Evolutionary conservation across 92 coral and sea anemone genomes (phyloP).

Genomic region (Heteractis magnifica): DNA sequence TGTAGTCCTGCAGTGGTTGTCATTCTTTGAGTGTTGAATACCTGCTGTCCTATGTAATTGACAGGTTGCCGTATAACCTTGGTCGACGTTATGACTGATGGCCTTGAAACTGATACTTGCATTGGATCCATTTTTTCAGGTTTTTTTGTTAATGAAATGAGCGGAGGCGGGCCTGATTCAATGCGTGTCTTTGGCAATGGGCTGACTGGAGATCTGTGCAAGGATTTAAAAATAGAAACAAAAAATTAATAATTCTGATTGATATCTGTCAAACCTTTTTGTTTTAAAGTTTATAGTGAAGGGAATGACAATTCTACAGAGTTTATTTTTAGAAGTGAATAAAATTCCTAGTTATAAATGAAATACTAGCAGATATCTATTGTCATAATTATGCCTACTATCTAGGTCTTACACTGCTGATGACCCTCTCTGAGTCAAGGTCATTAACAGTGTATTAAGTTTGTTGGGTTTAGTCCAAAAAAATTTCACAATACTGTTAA

Average conservation of each 20-base stretch:
- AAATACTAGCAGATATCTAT: no score
- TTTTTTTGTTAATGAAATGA: slow-evolving; percentile 80
- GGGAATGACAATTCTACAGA: no score
- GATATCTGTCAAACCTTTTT: not conserved
- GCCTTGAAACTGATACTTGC: slow-evolving; percentile 64
- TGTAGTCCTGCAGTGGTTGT: slow-evolving; percentile 58
- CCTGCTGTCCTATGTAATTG: slow-evolving; percentile 66
- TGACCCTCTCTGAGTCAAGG: no score
- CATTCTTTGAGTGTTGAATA: slow-evolving; percentile 48
- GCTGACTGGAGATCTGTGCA: slow-evolving; percentile 72
- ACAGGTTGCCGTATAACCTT: slow-evolving; percentile 87
- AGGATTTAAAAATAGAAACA: not conserved
- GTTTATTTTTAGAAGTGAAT: no score
- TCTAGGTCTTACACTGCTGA: no score
- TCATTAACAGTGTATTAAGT: no score
- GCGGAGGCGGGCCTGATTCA: slow-evolving; percentile 89
- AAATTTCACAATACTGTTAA: no score
- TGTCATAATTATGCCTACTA: no score
- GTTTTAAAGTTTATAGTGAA: no score
- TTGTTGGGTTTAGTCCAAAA: no score
- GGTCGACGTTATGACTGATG: slow-evolving; percentile 97
- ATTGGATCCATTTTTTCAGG: slow-evolving; percentile 54
- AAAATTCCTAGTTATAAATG: no score
- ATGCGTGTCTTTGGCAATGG: slow-evolving; percentile 82
- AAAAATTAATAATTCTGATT: not conserved